Conservation (phyloP, 2,888 invertebrate genomes). For the Gasteruption jaculator region DNA sequence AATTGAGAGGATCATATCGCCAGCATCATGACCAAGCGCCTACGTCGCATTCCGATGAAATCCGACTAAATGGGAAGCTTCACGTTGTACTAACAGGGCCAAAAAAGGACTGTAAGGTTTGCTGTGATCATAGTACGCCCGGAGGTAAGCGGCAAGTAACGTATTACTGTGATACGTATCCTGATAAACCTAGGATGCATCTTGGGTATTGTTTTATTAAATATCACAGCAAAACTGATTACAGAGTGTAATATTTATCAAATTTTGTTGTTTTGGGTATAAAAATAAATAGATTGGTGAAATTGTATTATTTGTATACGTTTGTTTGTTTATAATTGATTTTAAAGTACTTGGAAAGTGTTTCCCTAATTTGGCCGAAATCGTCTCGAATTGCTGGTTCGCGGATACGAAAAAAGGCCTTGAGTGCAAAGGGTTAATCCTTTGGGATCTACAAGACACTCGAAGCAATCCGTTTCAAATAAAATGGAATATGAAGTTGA, state of each 20-base stretch:
- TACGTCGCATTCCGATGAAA: slow-evolving; percentile 13
- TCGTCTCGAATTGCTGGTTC: slow-evolving; percentile 14
- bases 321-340: slow-evolving; percentile 15
- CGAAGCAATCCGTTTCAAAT: no score
- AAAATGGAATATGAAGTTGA: no score
- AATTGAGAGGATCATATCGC: slow-evolving; percentile 20
- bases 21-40: slow-evolving; percentile 14
- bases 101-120: slow-evolving; percentile 23
- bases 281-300: slow-evolving; percentile 16
- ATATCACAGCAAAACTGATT: slow-evolving; percentile 16
- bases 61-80: slow-evolving; percentile 21
- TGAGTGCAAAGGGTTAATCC: slow-evolving; percentile 13
- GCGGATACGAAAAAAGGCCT: slow-evolving; percentile 11
- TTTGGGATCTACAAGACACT: no score
- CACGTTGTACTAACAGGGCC: slow-evolving; percentile 18
- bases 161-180: slow-evolving; percentile 14
- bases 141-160: slow-evolving; percentile 16
- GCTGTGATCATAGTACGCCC: slow-evolving; percentile 20
- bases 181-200: slow-evolving; percentile 9
- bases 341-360: slow-evolving; percentile 16
- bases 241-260: slow-evolving; percentile 15
- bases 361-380: slow-evolving; percentile 10
- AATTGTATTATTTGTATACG: slow-evolving; percentile 17
- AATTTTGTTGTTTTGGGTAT: slow-evolving; percentile 14
- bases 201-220: slow-evolving; percentile 9